Base-by-base conservation (phyloP, 2,888 invertebrate species). In the Diogma glabrata region DNA sequence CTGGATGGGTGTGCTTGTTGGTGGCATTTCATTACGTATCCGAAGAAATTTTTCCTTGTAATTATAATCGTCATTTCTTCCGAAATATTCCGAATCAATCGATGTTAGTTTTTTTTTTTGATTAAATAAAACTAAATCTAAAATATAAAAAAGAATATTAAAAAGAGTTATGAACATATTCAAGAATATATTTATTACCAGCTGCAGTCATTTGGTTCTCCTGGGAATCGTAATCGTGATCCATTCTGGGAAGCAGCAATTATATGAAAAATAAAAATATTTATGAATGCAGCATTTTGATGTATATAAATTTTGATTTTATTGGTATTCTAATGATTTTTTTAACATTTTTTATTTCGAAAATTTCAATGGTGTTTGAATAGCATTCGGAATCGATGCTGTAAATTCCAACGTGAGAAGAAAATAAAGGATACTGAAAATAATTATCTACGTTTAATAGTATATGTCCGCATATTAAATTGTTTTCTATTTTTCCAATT, bases 401-500 rank as follows among this genome's bases (percentile, higher is more conserved):
- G 24, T 26, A 46, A 46, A 46, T 46, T 22, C 22, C 4, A 24
- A 46, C 2, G 23, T 20, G 23, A 10, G 46, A 46, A 10, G 24
- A 46, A 4, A 12, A n/a, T 26, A 46, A 22, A 46, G 23, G 46
- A 26, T 24, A 46, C 3, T 46, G 22, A 23, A 46, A 46, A 16
- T 24, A 46, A 23, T 46, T 46, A 16, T 24, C 23, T 16, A 46
- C 14, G 14, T 46, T 46, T 46, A 45, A 45, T 22, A 45, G 19
- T 22, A 6, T 24, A 46, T n/a, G n/a, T n/a, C n/a, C n/a, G n/a
- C n/a, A n/a, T n/a, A n/a, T n/a, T 4, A 46, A 7, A 24, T 46
- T 16, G 24, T n/a, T 12, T 7, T 46, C 23, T 12, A 24, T 46
- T 22, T 46, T 16, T 12, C 4, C 46, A 22, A 46, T 22, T 46